Evolutionary conservation across 2,113 vertebrate genomes (phyloP).

Genomic region (Ellobius talpinus): DNA sequence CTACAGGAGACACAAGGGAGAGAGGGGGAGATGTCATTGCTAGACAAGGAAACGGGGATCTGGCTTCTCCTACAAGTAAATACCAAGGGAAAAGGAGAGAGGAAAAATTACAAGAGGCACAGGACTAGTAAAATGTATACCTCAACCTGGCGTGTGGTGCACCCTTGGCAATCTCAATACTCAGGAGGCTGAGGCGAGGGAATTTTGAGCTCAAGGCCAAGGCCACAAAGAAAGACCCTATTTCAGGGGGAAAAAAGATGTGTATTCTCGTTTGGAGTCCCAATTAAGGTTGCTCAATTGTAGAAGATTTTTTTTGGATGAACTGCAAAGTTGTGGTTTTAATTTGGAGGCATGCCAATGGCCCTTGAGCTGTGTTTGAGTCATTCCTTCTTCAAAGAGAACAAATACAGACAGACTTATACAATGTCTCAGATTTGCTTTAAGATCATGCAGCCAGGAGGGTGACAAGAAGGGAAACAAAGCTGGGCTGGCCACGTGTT

Average conservation of each 20-base stretch:
- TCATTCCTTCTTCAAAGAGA: background rate
- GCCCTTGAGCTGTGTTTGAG: background rate
- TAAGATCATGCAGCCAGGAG: background rate
- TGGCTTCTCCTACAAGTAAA: background rate
- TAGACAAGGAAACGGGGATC: background rate
- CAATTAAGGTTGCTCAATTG: background rate
- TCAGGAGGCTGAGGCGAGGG: background rate
- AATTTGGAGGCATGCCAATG: background rate
- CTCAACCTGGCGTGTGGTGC: background rate
- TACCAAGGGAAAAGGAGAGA: background rate
- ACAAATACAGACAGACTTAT: background rate
- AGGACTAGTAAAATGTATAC: background rate
- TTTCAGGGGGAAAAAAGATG: background rate
- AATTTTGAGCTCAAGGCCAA: background rate
- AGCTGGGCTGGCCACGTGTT: fast-evolving
- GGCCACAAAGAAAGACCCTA: background rate
- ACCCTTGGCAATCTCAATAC: background rate
- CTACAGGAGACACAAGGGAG: background rate
- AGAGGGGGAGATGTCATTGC: background rate
- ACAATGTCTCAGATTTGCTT: background rate
- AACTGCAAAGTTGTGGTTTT: background rate
- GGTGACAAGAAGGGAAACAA: background rate
- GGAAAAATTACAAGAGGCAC: background rate
- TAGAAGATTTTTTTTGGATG: background rate
- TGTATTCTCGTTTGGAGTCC: background rate